A percentile compares a stretch with the other conserved stretches of the same genome.
phyloP scores from a whole-genome alignment of 2,797 vertebrate genomes.

The Ataeniobius toweri region DNA sequence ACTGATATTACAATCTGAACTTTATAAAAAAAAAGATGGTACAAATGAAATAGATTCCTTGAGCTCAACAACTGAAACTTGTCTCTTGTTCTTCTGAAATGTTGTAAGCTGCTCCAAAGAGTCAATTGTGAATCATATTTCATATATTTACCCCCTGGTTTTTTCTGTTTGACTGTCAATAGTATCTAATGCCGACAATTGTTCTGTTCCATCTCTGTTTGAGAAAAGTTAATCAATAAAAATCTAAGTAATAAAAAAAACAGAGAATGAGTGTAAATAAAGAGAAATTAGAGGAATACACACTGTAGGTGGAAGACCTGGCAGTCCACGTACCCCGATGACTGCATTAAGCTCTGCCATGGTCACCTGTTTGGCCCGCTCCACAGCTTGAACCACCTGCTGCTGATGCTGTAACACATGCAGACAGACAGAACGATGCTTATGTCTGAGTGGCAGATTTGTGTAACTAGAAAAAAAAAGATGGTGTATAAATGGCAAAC shows the following conservation, averaged over 20 bases:
- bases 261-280: constrained; percentile 44
- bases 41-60: no score
- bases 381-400: constrained; percentile 96
- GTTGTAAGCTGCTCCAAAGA: no score
- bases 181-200: no score
- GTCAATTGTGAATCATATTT: no score
- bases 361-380: constrained; percentile 97
- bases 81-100: no score
- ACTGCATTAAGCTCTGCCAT: constrained; percentile 97
- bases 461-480: constrained; percentile 16
- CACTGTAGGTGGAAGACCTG: constrained; percentile 95
- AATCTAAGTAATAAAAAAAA: not conserved
- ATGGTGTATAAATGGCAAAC: constrained; percentile 25
- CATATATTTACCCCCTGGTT: no score
- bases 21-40: no score
- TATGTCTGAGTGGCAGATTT: constrained; percentile 4
- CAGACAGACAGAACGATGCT: constrained; percentile 25
- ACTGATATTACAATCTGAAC: no score
- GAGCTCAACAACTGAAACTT: no score
- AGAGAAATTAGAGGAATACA: constrained; percentile 81
- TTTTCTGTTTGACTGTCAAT: no score
- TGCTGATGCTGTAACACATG: constrained; percentile 88
- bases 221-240: no score
- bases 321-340: constrained; percentile 98
- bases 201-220: no score